phyloP scores from a whole-genome alignment of 2,113 vertebrate species.

The Acanthochromis polyacanthus region DNA sequence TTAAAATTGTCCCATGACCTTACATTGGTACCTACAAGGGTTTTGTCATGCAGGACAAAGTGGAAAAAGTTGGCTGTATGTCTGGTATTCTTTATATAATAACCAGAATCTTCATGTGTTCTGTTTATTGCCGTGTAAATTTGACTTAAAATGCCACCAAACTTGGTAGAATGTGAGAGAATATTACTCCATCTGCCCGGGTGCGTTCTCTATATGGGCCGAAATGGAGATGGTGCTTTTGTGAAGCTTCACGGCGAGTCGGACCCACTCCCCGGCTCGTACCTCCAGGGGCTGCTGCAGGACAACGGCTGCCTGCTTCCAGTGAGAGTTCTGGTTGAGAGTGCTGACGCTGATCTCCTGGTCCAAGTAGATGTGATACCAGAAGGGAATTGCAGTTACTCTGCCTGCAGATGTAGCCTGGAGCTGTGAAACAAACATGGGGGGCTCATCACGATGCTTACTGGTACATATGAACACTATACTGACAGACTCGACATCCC shows the following conservation, averaged over 20 bases:
- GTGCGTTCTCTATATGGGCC: slow-evolving; percentile 55
- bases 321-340: slow-evolving; percentile 90
- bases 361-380: slow-evolving; percentile 93
- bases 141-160: neutral
- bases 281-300: slow-evolving; percentile 90
- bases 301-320: slow-evolving; percentile 96
- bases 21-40: neutral
- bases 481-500: no score
- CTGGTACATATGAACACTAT: neutral
- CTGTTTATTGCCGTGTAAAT: neutral
- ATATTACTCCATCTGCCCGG: slow-evolving; percentile 39
- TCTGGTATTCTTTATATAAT: neutral
- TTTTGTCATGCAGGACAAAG: slow-evolving; percentile 16
- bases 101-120: neutral
- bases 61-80: neutral
- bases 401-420: slow-evolving; percentile 85
- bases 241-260: slow-evolving; percentile 88
- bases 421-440: slow-evolving; percentile 81
- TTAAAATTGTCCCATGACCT: slow-evolving; percentile 12
- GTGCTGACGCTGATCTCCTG: slow-evolving; percentile 89
- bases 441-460: neutral
- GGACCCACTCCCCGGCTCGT: slow-evolving; percentile 86
- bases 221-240: slow-evolving; percentile 94
- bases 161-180: neutral
- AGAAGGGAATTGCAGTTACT: slow-evolving; percentile 95